phyloP scores from a whole-genome alignment of 2,113 vertebrate genomes.

The Thamnaconus septentrionalis region DNA sequence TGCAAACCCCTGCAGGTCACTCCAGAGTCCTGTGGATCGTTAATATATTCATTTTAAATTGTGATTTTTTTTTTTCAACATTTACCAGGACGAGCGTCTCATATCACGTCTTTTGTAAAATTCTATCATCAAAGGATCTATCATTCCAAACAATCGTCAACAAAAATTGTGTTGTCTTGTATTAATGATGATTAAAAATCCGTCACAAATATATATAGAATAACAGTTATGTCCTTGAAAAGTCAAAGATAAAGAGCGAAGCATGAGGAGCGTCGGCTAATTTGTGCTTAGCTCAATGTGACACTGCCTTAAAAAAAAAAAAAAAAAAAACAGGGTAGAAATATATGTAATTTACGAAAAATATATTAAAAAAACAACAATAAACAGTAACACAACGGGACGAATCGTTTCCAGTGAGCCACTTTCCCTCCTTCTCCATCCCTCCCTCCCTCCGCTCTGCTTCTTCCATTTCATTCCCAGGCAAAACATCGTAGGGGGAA shows the following conservation, averaged over 20 bases:
- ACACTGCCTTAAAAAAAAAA: not conserved
- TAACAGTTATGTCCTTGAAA: not conserved
- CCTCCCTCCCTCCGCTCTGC: constrained; percentile 22
- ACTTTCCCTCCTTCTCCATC: constrained; percentile 13
- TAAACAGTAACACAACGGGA: too few relatives aligned
- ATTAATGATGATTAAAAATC: not conserved
- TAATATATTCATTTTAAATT: too few relatives aligned
- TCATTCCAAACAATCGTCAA: not conserved
- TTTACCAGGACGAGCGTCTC: too few relatives aligned
- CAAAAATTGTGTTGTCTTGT: not conserved
- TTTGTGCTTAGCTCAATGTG: not conserved
- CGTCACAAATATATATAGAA: not conserved
- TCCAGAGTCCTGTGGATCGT: too few relatives aligned
- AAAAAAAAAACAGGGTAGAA: too few relatives aligned
- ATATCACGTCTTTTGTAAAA: too few relatives aligned
- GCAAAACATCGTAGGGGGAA: constrained; percentile 3
- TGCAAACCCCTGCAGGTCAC: too few relatives aligned
- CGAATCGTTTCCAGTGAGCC: constrained; percentile 12
- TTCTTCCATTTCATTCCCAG: constrained; percentile 14
- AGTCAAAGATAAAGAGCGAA: too few relatives aligned
- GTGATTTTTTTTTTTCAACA: too few relatives aligned
- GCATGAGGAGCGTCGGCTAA: too few relatives aligned
- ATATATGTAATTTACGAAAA: too few relatives aligned
- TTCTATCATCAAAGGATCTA: not conserved
- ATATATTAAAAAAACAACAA: not conserved